These are phyloP conservation scores for Cyprinella venusta DNA, from an alignment of 2,797 vertebrate species.

Conservation along the genomic window DNA sequence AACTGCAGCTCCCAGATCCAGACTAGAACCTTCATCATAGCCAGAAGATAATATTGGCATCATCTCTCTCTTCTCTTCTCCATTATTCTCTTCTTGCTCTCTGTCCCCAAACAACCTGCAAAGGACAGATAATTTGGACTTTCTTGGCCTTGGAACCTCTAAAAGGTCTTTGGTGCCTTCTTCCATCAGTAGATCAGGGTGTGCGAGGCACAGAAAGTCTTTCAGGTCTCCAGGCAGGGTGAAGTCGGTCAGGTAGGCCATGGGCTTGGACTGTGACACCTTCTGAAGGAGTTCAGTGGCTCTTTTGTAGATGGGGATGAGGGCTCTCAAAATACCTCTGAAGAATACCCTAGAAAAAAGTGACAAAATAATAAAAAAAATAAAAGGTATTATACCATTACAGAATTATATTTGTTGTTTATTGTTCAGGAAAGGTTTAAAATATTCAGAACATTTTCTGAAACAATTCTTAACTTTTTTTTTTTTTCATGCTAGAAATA, in stretches of 20 bases:
- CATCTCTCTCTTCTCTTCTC: background rate
- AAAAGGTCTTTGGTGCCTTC: background rate
- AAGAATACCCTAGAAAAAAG: conserved; percentile 70
- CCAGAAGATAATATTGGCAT: background rate
- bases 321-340: conserved; percentile 69
- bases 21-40: background rate
- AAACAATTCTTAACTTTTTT: background rate
- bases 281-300: conserved; percentile 64
- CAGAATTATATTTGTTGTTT: background rate
- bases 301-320: conserved; percentile 69
- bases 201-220: conserved; percentile 64
- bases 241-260: conserved; percentile 73
- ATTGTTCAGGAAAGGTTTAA: background rate
- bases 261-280: conserved; percentile 65
- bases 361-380: background rate
- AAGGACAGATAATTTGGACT: conserved; percentile 34
- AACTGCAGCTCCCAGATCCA: conserved; percentile 72
- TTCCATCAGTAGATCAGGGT: conserved; percentile 45
- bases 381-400: background rate
- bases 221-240: conserved; percentile 69
- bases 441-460: background rate
- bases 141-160: background rate
- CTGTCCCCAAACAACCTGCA: conserved; percentile 43
- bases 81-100: background rate
- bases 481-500: background rate